Evolutionary conservation across 2,797 vertebrate species (phyloP), one percentile per base, ranked within the genome.

Genomic region (Thunnus albacares): DNA sequence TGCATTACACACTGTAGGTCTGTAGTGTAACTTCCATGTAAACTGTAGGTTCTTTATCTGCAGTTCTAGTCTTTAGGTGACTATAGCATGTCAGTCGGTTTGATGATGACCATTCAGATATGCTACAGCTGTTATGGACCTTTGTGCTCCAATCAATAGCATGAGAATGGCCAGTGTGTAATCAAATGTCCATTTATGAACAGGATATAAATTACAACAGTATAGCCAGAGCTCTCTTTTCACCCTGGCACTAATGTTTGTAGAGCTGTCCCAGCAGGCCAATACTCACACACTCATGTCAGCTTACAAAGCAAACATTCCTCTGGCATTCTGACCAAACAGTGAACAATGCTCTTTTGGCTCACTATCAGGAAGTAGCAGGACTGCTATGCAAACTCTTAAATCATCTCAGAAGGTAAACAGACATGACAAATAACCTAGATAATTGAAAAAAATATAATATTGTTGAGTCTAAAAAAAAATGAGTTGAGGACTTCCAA

Each of bases 261-360:
- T 28, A 47, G 24, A 61, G 38, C 24, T 57, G 55, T 45, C 59
- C 59, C 61, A 64, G 52, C 56, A 69, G 53, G 33, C 41, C 26
- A 67, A 18, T 28, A 13, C 26, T 75, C 67, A 53, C 83, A 89
- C 43, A 69, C 15, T 52, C 65, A 47, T 74, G 75, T 58, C 35
- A 83, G 55, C 57, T 74, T 71, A 38, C 33, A 30, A 11, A 71
- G 75, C 69, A 83, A 90, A 88, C 84, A 86, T 80, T 84, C 67
- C 68, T 68, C 51, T 35, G 51, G 33, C 12, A 72, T 70, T 90
- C 72, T 71, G 75, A 68, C 56, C 53, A 68, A 75, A 80, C 59
- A 22, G 51, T 63, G 47, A 79, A 81, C 41, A 83, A 75, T 67
- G 26, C 14, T 57, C 10, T 20, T 71, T 63, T 49, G 51, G 64